Base-by-base conservation (phyloP, 2,888 invertebrate species). In the Cryptops parisi region DNA sequence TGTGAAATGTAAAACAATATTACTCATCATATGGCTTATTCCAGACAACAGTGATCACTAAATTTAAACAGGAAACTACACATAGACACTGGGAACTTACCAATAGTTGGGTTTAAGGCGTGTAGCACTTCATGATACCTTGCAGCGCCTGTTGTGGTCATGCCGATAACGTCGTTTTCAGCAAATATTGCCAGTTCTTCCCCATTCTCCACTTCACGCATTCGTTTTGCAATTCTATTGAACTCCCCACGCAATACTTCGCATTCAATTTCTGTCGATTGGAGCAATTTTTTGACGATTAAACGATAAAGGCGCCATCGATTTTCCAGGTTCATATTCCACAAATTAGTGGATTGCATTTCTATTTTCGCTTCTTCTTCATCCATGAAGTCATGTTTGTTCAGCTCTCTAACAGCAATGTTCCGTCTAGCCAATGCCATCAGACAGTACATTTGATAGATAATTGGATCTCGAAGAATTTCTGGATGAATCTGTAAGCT, bases 81-180 rank as follows among this genome's bases (percentile, higher is more conserved):
- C n/a, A n/a, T n/a, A n/a, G n/a, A n/a, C n/a, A n/a, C n/a, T n/a
- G n/a, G n/a, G n/a, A 21, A 12, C 26, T 12, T 47, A 72, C 62
- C 64, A 4, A 57, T 52, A 27, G 45, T 44, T 2, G 55, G 56
- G 15, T 48, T 17, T 6, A 58, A 19, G 9, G 22, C n/a, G 21
- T 60, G 58, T 23, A 66, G 52, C 9, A 60, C 47, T 2, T 55
- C 51, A 17, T 60, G 60, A 21, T 59, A 33, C 47, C 59, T 61
- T 15, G 64, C 64, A 4, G 64, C 63, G 24, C 65, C 65, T 0
- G 64, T 62, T 1, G 64, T 64, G 21, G 65, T 65, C 52, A 63
- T 62, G 15, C 63, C 64, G 26, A 63, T 39, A 21, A 60, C 54
- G 26, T 53, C 27, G 3, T 56, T 55, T 2, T 53, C n/a, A 12